Base-by-base conservation (phyloP, 2,888 invertebrate genomes). In the Palloptera scutellata region DNA sequence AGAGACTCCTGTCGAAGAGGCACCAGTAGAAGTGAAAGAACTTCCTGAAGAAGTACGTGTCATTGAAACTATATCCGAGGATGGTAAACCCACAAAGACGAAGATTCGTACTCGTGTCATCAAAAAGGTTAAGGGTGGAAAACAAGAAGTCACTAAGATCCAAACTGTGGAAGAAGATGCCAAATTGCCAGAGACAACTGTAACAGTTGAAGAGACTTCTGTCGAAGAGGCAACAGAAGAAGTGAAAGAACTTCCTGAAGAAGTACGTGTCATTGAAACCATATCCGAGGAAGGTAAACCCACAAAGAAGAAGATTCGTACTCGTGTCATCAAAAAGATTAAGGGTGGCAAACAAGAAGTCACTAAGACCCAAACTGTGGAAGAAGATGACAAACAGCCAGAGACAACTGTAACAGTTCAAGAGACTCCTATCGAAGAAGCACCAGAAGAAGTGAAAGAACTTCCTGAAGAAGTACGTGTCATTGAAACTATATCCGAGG, bases 161-260 rank as follows among this genome's bases (percentile, higher is more conserved):
- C 59, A 67, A 19, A 67, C 67, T 1, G 67, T 67, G 1, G 67
- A 67, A 54, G 67, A 67, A 40, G 67, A 67, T 63, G 67, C 63
- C 15, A 67, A 67, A 17, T 45, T 63, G 45, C 67, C 67, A 2
- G 63, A 60, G 59, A 67, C 67, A 2, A 67, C 63, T 12, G 67
- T 67, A 12, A 63, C 67, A 10, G 63, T 67, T 19, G 67, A 67
- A 12, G 67, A 63, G 53, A 59, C 53, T 54, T 58, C 63, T 11
- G 12, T 59, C 41, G 67, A 67, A 45, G 59, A 58, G 43, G 30
- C 42, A 12, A 58, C 42, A 10, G 67, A 62, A 17, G 53, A 67
- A 45, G 57, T 67, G 6, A 58, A 20, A 5, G 67, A 67, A 52
- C 17, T 63, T 20, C 67, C 67, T 20, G 67, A 67, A 41, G 67